These are phyloP conservation scores for Cheumatopsyche charites DNA, from an alignment of 1,140 invertebrate species.

Conservation along the genomic window DNA sequence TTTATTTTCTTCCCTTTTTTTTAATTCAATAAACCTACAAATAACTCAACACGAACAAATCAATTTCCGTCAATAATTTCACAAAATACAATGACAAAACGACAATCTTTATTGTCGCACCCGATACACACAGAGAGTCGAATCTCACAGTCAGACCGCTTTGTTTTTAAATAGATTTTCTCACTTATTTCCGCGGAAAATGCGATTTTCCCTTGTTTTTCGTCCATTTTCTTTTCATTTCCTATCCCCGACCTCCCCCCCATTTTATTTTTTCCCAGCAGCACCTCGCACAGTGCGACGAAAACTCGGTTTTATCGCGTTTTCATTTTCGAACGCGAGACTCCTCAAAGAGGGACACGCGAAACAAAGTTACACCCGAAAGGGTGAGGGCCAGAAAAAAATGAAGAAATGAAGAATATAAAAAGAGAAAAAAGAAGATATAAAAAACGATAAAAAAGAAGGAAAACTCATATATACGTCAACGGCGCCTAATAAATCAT, in stretches of 20 bases:
- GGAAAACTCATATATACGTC: not conserved
- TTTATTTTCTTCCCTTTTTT: too few relatives aligned
- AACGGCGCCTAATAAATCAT: too few relatives aligned
- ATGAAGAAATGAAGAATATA: too few relatives aligned
- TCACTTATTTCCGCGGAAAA: slow-evolving; percentile 36
- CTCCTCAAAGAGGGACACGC: slow-evolving; percentile 17
- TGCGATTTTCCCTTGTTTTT: slow-evolving; percentile 27
- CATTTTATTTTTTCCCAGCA: too few relatives aligned
- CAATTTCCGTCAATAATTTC: too few relatives aligned
- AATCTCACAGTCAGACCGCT: not conserved
- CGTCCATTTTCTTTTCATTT: slow-evolving; percentile 37
- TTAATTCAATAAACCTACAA: too few relatives aligned
- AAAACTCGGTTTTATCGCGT: slow-evolving; percentile 24
- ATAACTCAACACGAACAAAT: too few relatives aligned
- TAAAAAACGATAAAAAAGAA: slow-evolving; percentile 6
- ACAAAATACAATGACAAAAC: too few relatives aligned
- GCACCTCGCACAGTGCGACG: too few relatives aligned
- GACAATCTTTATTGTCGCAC: too few relatives aligned
- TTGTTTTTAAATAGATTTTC: slow-evolving; percentile 33
- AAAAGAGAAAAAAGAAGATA: not conserved
- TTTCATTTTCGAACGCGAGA: slow-evolving; percentile 35
- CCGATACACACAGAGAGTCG: not conserved
- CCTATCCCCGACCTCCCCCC: slow-evolving; percentile 12
- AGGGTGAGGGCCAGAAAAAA: not conserved
- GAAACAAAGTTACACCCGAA: slow-evolving; percentile 28